These are phyloP conservation scores for Tychaedon coryphoeus DNA, from an alignment of 2,113 vertebrate species.

Conservation along the genomic window DNA sequence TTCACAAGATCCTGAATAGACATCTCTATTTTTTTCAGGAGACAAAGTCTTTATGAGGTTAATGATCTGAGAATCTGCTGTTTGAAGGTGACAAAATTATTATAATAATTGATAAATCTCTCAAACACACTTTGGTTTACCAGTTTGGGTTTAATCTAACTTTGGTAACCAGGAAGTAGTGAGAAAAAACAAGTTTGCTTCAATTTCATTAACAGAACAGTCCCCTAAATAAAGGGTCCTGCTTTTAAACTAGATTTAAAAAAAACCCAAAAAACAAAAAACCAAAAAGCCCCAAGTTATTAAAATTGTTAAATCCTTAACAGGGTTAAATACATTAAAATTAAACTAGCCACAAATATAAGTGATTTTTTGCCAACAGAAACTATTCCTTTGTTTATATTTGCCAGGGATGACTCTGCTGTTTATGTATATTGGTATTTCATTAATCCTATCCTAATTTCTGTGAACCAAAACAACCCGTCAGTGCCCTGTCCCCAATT, in stretches of 20 bases:
- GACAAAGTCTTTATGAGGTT: background rate
- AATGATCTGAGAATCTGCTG: background rate
- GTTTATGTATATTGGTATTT: background rate
- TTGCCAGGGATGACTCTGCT: background rate
- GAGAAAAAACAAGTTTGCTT: background rate
- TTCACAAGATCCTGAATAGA: background rate
- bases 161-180: background rate
- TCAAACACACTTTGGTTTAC: background rate
- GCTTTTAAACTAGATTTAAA: background rate
- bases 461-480: background rate
- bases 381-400: background rate
- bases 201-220: background rate
- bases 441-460: background rate
- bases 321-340: background rate
- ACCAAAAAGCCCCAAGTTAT: background rate
- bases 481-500: background rate
- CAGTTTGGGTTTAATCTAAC: background rate
- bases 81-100: background rate
- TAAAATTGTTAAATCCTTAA: background rate
- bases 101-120: background rate
- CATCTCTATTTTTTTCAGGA: background rate
- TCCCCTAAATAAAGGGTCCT: background rate
- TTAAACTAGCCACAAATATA: background rate
- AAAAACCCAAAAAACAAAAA: no score
- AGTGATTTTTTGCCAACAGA: background rate